Conservation (phyloP, 2,113 vertebrate genomes). For the Egretta garzetta region DNA sequence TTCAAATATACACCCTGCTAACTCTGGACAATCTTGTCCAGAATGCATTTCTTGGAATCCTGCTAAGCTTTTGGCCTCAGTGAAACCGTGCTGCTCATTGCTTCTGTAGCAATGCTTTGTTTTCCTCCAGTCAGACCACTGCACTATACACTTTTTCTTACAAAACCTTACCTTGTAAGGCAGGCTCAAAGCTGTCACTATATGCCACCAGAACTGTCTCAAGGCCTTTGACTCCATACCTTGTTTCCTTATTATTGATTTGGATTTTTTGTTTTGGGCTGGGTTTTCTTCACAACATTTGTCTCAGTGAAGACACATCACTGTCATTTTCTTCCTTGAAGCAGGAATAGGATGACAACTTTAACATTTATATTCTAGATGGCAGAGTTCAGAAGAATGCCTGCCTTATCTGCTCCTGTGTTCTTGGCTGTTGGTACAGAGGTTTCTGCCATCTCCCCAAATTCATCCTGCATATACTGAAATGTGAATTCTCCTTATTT, state of each 20-base stretch:
- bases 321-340: not conserved
- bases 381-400: slow-evolving; percentile 25
- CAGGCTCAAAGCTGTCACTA: not conserved
- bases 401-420: slow-evolving; percentile 17
- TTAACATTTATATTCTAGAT: slow-evolving; percentile 4
- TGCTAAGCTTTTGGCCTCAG: not conserved
- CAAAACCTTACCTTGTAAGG: not conserved
- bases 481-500: not conserved
- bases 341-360: not conserved
- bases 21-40: not conserved
- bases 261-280: not conserved
- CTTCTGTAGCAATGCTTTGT: not conserved
- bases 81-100: not conserved
- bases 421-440: not conserved
- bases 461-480: not conserved
- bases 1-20: not conserved
- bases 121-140: not conserved
- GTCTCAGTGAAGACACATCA: slow-evolving; percentile 6
- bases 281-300: not conserved
- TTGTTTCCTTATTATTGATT: not conserved
- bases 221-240: not conserved
- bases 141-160: not conserved
- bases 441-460: slow-evolving; percentile 5
- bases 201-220: not conserved
- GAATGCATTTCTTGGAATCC: not conserved